These are phyloP conservation scores for Trachelus tabidus DNA, from an alignment of 2,888 invertebrate genomes.

Conservation along the genomic window DNA sequence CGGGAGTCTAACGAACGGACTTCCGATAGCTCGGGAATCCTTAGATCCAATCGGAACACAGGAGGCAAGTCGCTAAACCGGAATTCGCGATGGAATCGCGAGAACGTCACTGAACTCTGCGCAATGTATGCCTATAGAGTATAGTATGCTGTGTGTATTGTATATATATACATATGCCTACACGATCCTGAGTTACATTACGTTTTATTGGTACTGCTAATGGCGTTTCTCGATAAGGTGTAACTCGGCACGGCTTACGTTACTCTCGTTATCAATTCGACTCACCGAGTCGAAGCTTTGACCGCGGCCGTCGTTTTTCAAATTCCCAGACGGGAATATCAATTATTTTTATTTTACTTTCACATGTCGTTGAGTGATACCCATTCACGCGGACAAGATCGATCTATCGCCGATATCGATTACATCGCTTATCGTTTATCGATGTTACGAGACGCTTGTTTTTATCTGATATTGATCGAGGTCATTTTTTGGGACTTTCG, in stretches of 20 bases:
- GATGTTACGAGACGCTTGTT: too few relatives aligned
- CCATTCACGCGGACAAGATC: conserved; percentile 25
- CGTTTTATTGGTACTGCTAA: conserved; percentile 30
- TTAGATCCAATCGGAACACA: neutral
- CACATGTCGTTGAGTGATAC: too few relatives aligned
- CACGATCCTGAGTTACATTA: conserved; percentile 31
- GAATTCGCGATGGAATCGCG: neutral
- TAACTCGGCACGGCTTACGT: neutral
- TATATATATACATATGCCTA: neutral
- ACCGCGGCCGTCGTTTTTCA: neutral
- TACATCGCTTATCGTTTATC: too few relatives aligned
- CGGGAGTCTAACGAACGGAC: neutral
- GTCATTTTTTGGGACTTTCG: neutral
- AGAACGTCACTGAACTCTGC: neutral
- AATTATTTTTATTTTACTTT: neutral
- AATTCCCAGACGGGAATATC: neutral
- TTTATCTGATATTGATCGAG: too few relatives aligned
- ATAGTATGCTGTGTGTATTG: neutral
- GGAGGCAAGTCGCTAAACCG: neutral
- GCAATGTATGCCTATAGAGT: neutral
- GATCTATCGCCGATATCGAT: conserved; percentile 5
- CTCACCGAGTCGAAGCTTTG: neutral
- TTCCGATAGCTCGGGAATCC: neutral
- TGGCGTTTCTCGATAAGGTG: conserved; percentile 15
- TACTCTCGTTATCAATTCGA: neutral